These are phyloP conservation scores for Falco peregrinus DNA, from an alignment of 2,797 vertebrate genomes.

Conservation along the genomic window DNA sequence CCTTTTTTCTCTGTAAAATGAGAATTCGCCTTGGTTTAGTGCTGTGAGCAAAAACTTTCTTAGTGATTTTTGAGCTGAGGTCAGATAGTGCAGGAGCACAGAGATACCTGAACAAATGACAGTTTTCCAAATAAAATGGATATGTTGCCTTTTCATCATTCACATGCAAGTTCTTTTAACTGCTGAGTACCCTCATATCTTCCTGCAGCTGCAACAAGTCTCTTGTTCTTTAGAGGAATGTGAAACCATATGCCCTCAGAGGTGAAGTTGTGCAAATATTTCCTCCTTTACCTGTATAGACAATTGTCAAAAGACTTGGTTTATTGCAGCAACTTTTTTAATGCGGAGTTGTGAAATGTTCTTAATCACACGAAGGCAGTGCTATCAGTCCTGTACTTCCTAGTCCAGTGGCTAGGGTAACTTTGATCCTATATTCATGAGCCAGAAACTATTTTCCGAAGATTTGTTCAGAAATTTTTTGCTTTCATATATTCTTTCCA, in stretches of 20 bases:
- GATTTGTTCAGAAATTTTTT: not conserved
- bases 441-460: not conserved
- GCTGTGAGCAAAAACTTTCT: not conserved
- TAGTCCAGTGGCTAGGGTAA: not conserved
- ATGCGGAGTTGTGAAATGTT: not conserved
- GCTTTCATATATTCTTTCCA: not conserved
- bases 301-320: not conserved
- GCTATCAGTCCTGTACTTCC: not conserved
- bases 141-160: not conserved
- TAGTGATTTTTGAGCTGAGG: not conserved
- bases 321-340: not conserved
- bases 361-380: not conserved
- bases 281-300: not conserved
- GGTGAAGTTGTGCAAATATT: not conserved
- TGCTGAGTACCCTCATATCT: not conserved
- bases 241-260: not conserved
- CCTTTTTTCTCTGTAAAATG: not conserved
- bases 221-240: not conserved
- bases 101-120: not conserved
- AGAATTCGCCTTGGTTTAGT: not conserved
- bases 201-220: not conserved
- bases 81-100: not conserved
- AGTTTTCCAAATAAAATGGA: not conserved
- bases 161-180: not conserved
- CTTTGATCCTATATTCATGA: not conserved